phyloP scores from a whole-genome alignment of 2,888 invertebrate species.

The Rosalia funebris region DNA sequence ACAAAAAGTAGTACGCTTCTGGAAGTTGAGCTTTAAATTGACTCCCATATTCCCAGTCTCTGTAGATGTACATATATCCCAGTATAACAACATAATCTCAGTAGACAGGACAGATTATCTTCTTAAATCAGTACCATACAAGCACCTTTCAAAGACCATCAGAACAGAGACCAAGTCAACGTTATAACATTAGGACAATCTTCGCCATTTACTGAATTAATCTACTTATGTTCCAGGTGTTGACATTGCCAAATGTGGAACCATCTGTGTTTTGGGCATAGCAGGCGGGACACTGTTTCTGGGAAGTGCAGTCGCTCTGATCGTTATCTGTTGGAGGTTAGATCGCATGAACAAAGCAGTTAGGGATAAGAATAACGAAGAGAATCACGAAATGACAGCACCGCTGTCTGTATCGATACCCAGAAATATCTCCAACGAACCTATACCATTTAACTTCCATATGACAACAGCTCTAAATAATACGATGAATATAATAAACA shows the following conservation, averaged over 20 bases:
- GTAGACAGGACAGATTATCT: no score
- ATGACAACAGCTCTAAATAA: slow-evolving; percentile 55
- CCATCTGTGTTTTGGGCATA: slow-evolving; percentile 64
- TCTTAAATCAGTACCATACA: no score
- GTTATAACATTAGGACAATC: no score
- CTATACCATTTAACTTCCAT: slow-evolving; percentile 59
- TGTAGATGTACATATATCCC: no score
- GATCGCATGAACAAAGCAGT: slow-evolving; percentile 55
- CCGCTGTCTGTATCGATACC: slow-evolving; percentile 58
- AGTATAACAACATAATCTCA: no score
- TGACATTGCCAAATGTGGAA: slow-evolving; percentile 61
- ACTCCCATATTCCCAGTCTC: no score
- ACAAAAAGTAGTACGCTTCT: no score
- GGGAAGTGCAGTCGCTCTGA: slow-evolving; percentile 51
- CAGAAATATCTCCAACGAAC: slow-evolving; percentile 53
- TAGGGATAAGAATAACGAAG: slow-evolving; percentile 56
- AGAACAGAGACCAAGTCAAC: no score
- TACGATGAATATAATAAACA: slow-evolving; percentile 49
- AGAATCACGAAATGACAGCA: slow-evolving; percentile 55
- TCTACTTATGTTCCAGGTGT: slow-evolving; percentile 41
- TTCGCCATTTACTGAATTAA: no score
- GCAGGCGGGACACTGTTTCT: slow-evolving; percentile 62
- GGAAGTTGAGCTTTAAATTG: no score
- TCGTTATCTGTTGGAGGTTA: slow-evolving; percentile 57
- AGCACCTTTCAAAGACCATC: no score